These are phyloP conservation scores for Drosophila anomalata DNA, from an alignment of 2,888 invertebrate genomes.

Conservation along the genomic window DNA sequence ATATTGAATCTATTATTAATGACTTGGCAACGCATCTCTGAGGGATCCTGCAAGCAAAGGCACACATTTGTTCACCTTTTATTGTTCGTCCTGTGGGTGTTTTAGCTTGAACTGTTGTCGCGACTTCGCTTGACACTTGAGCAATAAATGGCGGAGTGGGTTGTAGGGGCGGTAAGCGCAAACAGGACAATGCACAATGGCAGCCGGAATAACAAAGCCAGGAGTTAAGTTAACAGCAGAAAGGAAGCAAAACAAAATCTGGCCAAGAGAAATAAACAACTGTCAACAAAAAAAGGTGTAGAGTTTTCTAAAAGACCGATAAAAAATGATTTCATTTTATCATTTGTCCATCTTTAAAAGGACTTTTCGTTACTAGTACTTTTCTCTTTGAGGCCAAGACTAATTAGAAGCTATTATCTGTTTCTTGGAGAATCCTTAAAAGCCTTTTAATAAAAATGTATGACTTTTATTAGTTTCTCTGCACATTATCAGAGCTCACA, in stretches of 20 bases:
- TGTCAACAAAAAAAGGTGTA: neutral
- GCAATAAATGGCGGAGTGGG: slow-evolving; percentile 32
- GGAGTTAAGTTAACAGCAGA: neutral
- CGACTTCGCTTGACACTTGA: slow-evolving; percentile 48
- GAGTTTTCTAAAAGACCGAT: neutral
- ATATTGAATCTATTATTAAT: slow-evolving; percentile 22
- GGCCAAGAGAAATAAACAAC: neutral
- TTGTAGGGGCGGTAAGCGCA: slow-evolving; percentile 7
- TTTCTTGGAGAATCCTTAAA: neutral
- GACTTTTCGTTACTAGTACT: neutral
- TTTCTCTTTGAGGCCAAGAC: neutral
- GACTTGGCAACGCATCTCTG: slow-evolving; percentile 32
- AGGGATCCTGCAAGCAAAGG: neutral
- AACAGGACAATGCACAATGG: slow-evolving; percentile 29
- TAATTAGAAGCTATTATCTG: neutral
- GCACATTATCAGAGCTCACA: slow-evolving; percentile 10
- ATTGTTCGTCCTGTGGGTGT: slow-evolving; percentile 39
- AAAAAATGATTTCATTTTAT: neutral
- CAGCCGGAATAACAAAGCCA: neutral
- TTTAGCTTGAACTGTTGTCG: slow-evolving; percentile 53
- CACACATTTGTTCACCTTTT: slow-evolving; percentile 14
- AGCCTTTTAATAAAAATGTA: neutral
- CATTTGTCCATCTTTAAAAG: neutral
- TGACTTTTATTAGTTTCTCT: neutral
- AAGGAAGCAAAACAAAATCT: neutral